Evolutionary conservation across 2,113 vertebrate genomes (phyloP), one percentile per base, ranked within the genome.

Genomic region (Cyphomyrus discorhynchus): DNA sequence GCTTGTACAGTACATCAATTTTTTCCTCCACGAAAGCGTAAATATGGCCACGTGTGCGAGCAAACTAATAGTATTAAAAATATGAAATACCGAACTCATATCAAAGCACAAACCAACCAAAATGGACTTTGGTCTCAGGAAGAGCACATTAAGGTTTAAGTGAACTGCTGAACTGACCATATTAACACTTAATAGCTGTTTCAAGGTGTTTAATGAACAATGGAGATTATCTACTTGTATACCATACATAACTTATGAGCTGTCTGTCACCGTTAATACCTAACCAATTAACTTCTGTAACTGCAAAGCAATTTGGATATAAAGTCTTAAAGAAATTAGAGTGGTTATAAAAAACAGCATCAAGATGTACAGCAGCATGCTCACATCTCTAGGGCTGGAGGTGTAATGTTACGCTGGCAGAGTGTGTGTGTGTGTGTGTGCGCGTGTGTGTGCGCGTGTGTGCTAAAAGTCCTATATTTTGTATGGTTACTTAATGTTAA

Each of bases 371-470:
- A 10, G 27, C 66, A 27, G 2, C 8, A 0, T 49, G 82, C 83
- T 45, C 42, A 83, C 83, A 91, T 89, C 92, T 94, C 94, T 93
- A 91, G 95, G 94, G 93, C 93, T 88, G 4, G 83, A 49, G 39
- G 86, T 66, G 90, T 95, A 93, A 96, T 96, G 95, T 94, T 70
- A 31, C 10, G 1, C 66, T 70, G 66, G 66, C 10, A 27, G 24
- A 13, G 27, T 31, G n/a, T 13, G 24, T 70, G 62, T 31, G 53
- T 8, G 53, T 56, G 53, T 56, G 53, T 24, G 17, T 19, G 52
- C 6, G 52, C 4, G 50, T 17, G 50, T 52, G 50, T 52, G 13
- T 17, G 46, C 7, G 45, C 6, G 50, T 21, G 53, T 58, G 21
- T 19, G 2, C 52, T 53, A 5, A 19, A 53, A 53, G 52, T 19